Percentiles rank a stretch among this genome's conserved stretches.
These are phyloP conservation scores for Tryphoninae sp. DNA, from an alignment of 2,888 invertebrate genomes.

Conservation along the genomic window DNA sequence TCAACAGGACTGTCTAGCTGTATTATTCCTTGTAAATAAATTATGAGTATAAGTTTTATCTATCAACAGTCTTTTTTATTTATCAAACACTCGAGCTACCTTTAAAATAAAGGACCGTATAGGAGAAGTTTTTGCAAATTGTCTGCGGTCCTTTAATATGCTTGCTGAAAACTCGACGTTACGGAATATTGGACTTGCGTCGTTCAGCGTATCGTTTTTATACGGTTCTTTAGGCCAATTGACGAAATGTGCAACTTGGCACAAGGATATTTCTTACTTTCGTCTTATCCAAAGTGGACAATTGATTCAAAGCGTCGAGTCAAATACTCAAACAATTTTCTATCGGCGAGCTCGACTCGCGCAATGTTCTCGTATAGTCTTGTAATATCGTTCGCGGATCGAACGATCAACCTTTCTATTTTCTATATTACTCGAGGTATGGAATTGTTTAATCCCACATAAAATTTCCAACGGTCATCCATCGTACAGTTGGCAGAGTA, in stretches of 20 bases:
- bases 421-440: slow-evolving; percentile 68
- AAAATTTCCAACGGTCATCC: slow-evolving; percentile 69
- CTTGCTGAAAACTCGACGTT: slow-evolving; percentile 3
- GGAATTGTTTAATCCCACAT: slow-evolving; percentile 49
- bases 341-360: not conserved
- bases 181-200: not conserved
- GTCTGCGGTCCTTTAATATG: not conserved
- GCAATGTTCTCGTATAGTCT: slow-evolving; percentile 48
- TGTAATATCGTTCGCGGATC: slow-evolving; percentile 68
- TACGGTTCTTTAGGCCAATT: not conserved
- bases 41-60: slow-evolving; percentile 17
- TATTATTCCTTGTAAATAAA: slow-evolving; percentile 55
- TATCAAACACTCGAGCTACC: slow-evolving; percentile 1
- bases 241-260: slow-evolving; percentile 3
- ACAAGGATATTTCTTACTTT: slow-evolving; percentile 11
- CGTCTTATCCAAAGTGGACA: slow-evolving; percentile 3
- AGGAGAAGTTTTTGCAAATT: not conserved
- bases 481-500: slow-evolving; percentile 72
- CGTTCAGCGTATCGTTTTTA: not conserved
- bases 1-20: not conserved
- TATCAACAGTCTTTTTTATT: slow-evolving; percentile 26
- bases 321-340: too few relatives aligned
- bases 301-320: too few relatives aligned
- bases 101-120: not conserved
- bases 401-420: slow-evolving; percentile 70